Conservation (phyloP, 2,113 vertebrate genomes). For the Neodon shergylaensis region DNA sequence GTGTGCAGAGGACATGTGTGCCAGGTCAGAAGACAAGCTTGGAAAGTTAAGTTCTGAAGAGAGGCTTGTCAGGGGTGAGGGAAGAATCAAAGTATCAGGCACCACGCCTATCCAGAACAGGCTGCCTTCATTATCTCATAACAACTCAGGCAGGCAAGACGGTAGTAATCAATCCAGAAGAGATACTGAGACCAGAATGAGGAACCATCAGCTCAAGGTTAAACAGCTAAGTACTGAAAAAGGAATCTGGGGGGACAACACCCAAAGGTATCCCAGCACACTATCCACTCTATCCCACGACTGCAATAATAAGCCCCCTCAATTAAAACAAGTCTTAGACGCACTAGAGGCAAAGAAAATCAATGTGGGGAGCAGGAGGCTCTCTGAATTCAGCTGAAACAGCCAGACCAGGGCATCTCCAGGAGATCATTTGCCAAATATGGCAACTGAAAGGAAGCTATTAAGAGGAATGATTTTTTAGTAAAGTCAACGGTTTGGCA, state of each 20-base stretch:
- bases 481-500: conserved; percentile 71
- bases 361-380: conserved; percentile 53
- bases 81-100: background rate
- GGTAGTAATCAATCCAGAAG: conserved; percentile 3
- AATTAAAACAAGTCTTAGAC: background rate
- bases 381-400: conserved; percentile 69
- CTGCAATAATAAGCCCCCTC: background rate
- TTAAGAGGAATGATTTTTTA: conserved; percentile 62
- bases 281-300: background rate
- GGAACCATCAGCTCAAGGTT: conserved; percentile 16
- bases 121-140: background rate
- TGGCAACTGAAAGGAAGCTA: conserved; percentile 52
- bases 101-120: background rate
- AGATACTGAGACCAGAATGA: background rate
- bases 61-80: background rate
- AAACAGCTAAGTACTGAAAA: conserved; percentile 43
- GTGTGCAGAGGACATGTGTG: background rate
- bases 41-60: background rate
- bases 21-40: background rate
- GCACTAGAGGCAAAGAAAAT: conserved; percentile 42
- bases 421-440: conserved; percentile 70
- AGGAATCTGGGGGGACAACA: background rate
- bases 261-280: conserved; percentile 29
- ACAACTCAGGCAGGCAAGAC: background rate
- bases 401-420: conserved; percentile 55